Evolutionary conservation across 2,888 invertebrate genomes (phyloP), one percentile per base, ranked within the genome.

Genomic region (Lepeophtheirus nordmannii): DNA sequence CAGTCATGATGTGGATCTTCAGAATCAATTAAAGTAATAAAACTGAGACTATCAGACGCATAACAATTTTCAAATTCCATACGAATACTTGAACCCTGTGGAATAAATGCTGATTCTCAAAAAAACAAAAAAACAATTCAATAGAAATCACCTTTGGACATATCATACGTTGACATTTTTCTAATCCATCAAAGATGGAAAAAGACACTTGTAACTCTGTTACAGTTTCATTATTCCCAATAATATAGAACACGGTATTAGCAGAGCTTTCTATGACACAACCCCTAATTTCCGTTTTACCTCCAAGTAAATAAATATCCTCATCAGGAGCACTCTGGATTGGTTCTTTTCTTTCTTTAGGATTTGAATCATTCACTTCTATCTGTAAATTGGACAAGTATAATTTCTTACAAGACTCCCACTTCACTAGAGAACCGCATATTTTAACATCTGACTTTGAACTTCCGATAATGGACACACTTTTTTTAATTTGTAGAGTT

Each of bases 381-480:
- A 46, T 46, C 7, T 46, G 53, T 14, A 46, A 17, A 46, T 46
- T 46, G 5, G 14, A 14, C 53, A 46, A 17, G 53, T n/a, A n/a
- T 17, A 46, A 17, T 46, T 46, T 17, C 14, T 46, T 14, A 46
- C 53, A 46, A 3, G 53, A 46, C 53, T 46, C 53, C 53, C 53
- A 46, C 8, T 46, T 46, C 5, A 46, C 53, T 14, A 46, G 2
- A 17, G 53, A 46, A 5, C 53, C 53, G 5, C 53, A 17, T 14
- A 46, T 46, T 46, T 46, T 46, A 46, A 46, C 53, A 14, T 46
- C 53, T 46, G 53, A 46, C 53, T 46, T 46, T n/a, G 53, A 46
- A 17, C 53, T 46, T 17, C 53, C 53, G 8, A 46, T 17, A 14
- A 46, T n/a, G 53, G 53, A 46, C 53, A 46, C 53, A 46, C 53